Base-by-base conservation (phyloP, 1,140 invertebrate species). In the Trichonephila clavipes region DNA sequence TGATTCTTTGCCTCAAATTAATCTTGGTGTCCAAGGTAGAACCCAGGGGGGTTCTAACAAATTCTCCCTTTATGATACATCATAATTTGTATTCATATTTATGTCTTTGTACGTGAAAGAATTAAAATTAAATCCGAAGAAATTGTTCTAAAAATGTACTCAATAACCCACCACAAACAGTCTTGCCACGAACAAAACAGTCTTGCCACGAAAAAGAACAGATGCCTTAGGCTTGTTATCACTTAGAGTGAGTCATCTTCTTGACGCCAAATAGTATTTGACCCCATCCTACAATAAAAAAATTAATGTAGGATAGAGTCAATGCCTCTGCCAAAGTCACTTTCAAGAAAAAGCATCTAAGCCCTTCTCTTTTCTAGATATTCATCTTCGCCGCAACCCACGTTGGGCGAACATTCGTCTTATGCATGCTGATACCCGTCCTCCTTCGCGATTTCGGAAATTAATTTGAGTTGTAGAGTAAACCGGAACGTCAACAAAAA, bases 391-490 rank as follows among this genome's bases (percentile, higher is more conserved):
- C 21, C 21, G 16, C 44, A 59, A 58, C 82, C 82, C 82, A 85
- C 82, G 82, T 58, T 85, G 82, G 82, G 82, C 82, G 82, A 85
- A 58, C 40, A 40, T 77, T 28, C 28, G 28, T 77, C 72, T 77
- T 40, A 8, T 19, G 72, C 82, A 24, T 59, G 82, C 58, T 59
- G 58, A 18, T 58, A 58, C 82, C 82, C n/a, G 82, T 24, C 82
- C 82, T 85, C 82, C 82, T 59, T 85, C 44, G 82, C 82, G 21
- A 58, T 85, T 85, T 85, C 44, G 18, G 10, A 85, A 85, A 85
- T 85, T 85, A 85, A 85, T 85, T 85, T 85, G 58, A 85, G 14
- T 7, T n/a, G 34, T 40, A 8, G 28, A 24, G 24, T 18, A 14
- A 77, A 85, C 82, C 58, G 82, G 40, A 51, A 59, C 82, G 82